Conservation (phyloP, 2,797 vertebrate genomes). For the Bryconaethiops microstoma region DNA sequence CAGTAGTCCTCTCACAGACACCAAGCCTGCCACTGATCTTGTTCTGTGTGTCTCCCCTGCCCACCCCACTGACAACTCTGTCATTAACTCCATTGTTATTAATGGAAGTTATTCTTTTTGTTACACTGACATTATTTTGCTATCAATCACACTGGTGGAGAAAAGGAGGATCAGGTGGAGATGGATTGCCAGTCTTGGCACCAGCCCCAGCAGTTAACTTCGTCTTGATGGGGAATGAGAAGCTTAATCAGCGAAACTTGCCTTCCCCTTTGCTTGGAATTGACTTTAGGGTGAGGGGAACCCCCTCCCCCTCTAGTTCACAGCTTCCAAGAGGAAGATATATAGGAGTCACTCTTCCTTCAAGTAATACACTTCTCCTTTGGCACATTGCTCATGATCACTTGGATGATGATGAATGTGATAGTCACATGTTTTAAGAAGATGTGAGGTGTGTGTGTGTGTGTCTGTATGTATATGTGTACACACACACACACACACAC, state of each 20-base stretch:
- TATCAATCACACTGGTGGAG: slow-evolving; percentile 39
- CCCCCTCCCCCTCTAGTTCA: slow-evolving; percentile 55
- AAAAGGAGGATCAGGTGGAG: slow-evolving; percentile 40
- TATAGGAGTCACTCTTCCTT: slow-evolving; percentile 73
- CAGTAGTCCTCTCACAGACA: not conserved
- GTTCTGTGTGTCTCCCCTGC: not conserved
- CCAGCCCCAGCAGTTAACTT: slow-evolving; percentile 21
- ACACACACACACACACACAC: no score
- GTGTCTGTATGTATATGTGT: no score
- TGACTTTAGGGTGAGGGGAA: slow-evolving; percentile 68
- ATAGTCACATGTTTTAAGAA: slow-evolving; percentile 58
- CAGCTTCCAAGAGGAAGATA: slow-evolving; percentile 72
- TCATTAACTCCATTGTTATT: slow-evolving; percentile 57
- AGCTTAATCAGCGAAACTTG: slow-evolving; percentile 72
- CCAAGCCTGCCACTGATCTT: not conserved
- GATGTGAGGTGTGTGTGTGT: not conserved
- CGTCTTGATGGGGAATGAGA: slow-evolving; percentile 44
- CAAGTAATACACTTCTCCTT: slow-evolving; percentile 79
- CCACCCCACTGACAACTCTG: slow-evolving; percentile 30
- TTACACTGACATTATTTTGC: slow-evolving; percentile 47
- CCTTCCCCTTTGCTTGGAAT: slow-evolving; percentile 73
- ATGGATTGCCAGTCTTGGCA: slow-evolving; percentile 34
- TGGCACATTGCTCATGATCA: slow-evolving; percentile 78
- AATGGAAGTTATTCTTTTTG: slow-evolving; percentile 56
- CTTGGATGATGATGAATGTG: slow-evolving; percentile 70